Percentiles rank a stretch among this genome's conserved stretches.
These are phyloP conservation scores for Platycheirus albimanus DNA, from an alignment of 2,888 invertebrate species.

Conservation along the genomic window DNA sequence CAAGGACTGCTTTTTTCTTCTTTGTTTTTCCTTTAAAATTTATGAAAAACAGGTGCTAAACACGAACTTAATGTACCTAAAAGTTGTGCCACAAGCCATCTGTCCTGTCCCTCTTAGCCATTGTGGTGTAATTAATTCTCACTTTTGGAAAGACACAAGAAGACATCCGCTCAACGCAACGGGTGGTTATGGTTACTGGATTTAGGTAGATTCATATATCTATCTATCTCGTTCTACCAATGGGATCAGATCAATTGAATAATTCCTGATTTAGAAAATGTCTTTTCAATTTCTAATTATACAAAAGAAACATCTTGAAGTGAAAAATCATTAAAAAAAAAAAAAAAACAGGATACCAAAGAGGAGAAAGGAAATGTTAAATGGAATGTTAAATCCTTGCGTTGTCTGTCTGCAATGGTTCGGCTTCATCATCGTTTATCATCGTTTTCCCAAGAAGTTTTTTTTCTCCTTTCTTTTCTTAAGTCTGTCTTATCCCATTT, in stretches of 20 bases:
- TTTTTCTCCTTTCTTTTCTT: conserved; percentile 17
- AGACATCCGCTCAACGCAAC: conserved; percentile 3
- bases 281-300: conserved; percentile 64
- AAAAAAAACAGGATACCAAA: conserved; percentile 1
- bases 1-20: too few species aligned
- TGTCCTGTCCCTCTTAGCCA: conserved; percentile 59
- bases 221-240: too few species aligned
- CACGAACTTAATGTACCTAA: conserved; percentile 30
- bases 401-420: conserved; percentile 25
- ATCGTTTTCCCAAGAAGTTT: conserved; percentile 41
- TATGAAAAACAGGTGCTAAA: conserved; percentile 70
- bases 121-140: conserved; percentile 62
- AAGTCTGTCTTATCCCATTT: not conserved
- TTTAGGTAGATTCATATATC: conserved; percentile 13
- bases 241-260: conserved; percentile 34
- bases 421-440: conserved; percentile 45
- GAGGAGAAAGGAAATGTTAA: conserved; percentile 10
- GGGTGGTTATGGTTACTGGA: too few species aligned
- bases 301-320: conserved; percentile 53
- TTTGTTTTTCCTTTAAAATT: conserved; percentile 37
- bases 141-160: conserved; percentile 38
- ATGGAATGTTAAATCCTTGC: conserved; percentile 48
- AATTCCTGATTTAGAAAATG: conserved; percentile 56
- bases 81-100: conserved; percentile 59
- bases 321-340: conserved; percentile 10